phyloP scores from a whole-genome alignment of 2,797 vertebrate species.

The Babyrousa celebensis region DNA sequence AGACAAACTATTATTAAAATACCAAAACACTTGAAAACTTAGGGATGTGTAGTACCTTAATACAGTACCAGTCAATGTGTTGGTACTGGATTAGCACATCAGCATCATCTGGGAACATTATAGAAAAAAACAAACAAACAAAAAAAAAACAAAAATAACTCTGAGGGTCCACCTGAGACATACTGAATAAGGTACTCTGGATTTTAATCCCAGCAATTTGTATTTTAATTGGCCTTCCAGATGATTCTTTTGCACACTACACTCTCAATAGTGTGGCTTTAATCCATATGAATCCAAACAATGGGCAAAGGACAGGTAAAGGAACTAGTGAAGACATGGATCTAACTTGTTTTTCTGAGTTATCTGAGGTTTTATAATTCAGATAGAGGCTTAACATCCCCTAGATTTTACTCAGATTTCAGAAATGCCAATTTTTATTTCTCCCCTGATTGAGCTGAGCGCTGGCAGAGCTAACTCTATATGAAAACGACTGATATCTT shows the following conservation, averaged over 20 bases:
- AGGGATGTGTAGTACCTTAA: not conserved
- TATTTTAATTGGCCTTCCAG: slow-evolving; percentile 6
- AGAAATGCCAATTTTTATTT: slow-evolving; percentile 45
- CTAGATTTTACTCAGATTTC: slow-evolving; percentile 56
- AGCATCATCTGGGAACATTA: not conserved
- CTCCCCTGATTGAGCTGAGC: not conserved
- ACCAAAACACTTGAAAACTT: slow-evolving; percentile 24
- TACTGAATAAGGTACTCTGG: not conserved
- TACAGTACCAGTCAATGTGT: not conserved
- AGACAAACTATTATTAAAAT: slow-evolving; percentile 28
- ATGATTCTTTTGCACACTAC: not conserved
- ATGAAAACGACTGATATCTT: not conserved
- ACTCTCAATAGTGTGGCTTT: not conserved
- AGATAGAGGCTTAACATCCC: not conserved
- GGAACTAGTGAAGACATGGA: not conserved
- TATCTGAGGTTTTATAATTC: slow-evolving; percentile 51
- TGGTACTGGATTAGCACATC: not conserved
- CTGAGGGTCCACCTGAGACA: not conserved
- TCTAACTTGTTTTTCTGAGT: slow-evolving; percentile 24
- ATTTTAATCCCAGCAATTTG: not conserved
- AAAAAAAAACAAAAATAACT: not conserved
- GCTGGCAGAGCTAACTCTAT: not conserved
- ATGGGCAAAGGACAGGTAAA: not conserved
- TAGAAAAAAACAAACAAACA: not conserved
- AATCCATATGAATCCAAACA: not conserved